Percentiles rank a stretch among this genome's conserved stretches.
Evolutionary conservation across 2,888 invertebrate species (phyloP).

Genomic region (Parnassius apollo): DNA sequence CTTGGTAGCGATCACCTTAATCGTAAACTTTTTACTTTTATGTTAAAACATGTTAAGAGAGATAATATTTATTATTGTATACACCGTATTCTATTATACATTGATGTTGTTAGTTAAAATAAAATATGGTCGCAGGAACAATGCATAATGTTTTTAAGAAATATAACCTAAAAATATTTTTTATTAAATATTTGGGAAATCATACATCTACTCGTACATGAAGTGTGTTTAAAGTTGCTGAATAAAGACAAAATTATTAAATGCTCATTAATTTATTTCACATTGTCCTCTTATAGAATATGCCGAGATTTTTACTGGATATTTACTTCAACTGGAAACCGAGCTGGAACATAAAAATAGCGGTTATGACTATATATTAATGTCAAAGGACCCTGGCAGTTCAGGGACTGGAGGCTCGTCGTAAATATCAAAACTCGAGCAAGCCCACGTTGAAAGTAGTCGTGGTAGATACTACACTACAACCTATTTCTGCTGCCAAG

Average conservation of each 20-base stretch:
- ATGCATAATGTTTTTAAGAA: conserved; percentile 24
- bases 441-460: too few species aligned
- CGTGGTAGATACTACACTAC: too few species aligned
- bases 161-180: conserved; percentile 13
- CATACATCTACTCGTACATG: not conserved
- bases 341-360: conserved; percentile 13
- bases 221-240: conserved; percentile 16
- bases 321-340: conserved; percentile 16
- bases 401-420: too few species aligned
- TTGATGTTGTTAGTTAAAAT: not conserved
- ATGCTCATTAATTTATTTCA: conserved; percentile 17
- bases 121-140: not conserved
- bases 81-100: too few species aligned
- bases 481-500: too few species aligned
- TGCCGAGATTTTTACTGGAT: not conserved
- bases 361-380: not conserved
- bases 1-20: too few species aligned
- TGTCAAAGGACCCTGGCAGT: too few species aligned
- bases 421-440: too few species aligned
- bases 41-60: too few species aligned
- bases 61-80: too few species aligned
- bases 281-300: not conserved
- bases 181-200: conserved; percentile 3
- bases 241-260: conserved; percentile 19
- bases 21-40: too few species aligned